These are phyloP conservation scores for Mystacornis crossleyi DNA, from an alignment of 2,113 vertebrate genomes.

Conservation along the genomic window DNA sequence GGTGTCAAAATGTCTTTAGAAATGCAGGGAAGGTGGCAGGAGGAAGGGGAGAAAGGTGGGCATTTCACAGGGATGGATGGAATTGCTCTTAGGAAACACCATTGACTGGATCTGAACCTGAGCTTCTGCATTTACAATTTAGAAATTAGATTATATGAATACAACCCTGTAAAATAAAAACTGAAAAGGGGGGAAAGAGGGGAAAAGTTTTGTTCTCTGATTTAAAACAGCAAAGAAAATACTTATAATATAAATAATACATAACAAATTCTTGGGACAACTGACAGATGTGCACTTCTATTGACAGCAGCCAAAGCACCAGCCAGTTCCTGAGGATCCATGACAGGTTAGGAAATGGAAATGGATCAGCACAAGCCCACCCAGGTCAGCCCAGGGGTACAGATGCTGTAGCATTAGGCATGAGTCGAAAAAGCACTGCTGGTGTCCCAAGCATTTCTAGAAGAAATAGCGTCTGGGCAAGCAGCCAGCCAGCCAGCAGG, in stretches of 20 bases:
- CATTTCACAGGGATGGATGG: neutral
- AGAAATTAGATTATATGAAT: neutral
- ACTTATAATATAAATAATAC: neutral
- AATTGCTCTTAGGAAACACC: neutral
- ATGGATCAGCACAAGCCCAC: neutral
- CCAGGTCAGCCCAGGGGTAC: neutral
- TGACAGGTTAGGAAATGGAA: neutral
- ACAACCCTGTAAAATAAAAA: neutral
- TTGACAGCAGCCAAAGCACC: neutral
- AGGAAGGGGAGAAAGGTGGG: neutral
- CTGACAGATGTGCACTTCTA: neutral
- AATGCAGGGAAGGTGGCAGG: neutral
- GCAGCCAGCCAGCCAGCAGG: conserved; percentile 16
- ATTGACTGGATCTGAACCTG: neutral
- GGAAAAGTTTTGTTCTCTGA: neutral
- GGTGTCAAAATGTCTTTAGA: neutral
- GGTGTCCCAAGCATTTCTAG: conserved; percentile 44
- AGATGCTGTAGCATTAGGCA: neutral
- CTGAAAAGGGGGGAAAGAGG: no score
- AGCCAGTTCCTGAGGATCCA: neutral
- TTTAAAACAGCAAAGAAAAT: neutral
- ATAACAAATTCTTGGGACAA: neutral
- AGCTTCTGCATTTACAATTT: neutral
- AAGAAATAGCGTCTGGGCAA: conserved; percentile 48
- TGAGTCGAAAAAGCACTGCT: neutral